These are phyloP conservation scores for Stenotaenia linearis DNA, from an alignment of 2,888 invertebrate genomes.

Conservation along the genomic window DNA sequence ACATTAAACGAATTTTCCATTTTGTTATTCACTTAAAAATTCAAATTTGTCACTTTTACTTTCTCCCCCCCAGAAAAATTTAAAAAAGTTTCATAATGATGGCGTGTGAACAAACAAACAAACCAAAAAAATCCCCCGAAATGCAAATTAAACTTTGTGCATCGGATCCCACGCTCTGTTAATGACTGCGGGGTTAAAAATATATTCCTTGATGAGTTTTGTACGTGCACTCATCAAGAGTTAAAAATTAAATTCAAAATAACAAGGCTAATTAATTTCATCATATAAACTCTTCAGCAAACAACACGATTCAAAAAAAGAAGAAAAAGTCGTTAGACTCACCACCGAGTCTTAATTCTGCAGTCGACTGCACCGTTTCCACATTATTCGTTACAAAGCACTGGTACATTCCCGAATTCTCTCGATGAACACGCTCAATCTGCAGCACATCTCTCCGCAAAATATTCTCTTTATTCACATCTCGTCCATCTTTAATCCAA, in stretches of 20 bases:
- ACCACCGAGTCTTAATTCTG: constrained; percentile 36
- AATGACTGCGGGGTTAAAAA: constrained; percentile 6
- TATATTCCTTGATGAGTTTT: background rate
- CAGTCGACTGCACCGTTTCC: constrained; percentile 36
- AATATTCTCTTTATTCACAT: background rate
- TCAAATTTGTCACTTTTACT: too few species aligned
- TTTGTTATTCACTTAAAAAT: background rate
- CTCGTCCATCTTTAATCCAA: constrained; percentile 28
- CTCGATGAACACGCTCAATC: constrained; percentile 28
- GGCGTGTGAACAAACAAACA: background rate
- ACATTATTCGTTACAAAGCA: constrained; percentile 33
- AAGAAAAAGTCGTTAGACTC: background rate
- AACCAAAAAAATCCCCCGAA: background rate
- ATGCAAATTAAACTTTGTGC: background rate
- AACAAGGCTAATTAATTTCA: constrained; percentile 24
- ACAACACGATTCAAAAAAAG: background rate
- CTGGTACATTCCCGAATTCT: constrained; percentile 35
- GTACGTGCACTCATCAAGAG: background rate
- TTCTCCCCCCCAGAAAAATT: too few species aligned
- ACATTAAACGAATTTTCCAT: background rate
- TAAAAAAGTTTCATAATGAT: background rate
- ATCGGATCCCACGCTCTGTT: constrained; percentile 2
- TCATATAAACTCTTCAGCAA: background rate
- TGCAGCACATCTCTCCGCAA: background rate
- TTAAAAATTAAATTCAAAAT: background rate